Percentiles rank a stretch among this genome's conserved stretches.
phyloP scores from a whole-genome alignment of 2,888 invertebrate species.

The Drosophila ustulata region DNA sequence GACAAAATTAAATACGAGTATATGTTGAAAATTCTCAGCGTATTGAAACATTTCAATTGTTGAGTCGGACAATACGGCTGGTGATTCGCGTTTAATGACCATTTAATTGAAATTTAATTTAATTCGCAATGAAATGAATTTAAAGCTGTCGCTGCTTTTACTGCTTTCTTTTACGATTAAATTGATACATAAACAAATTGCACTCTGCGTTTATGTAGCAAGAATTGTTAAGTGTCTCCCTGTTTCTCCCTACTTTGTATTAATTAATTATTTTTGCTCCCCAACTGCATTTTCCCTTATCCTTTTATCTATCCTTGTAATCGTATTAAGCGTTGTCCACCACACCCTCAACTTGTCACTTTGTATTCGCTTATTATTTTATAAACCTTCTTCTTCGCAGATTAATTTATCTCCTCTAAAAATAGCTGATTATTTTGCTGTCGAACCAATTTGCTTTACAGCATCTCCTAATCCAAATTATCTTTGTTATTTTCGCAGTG shows the following conservation, averaged over 20 bases:
- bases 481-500: background rate
- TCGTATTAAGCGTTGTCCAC: no score
- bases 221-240: no score
- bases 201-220: background rate
- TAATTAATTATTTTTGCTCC: background rate
- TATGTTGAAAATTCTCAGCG: background rate
- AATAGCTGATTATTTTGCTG: background rate
- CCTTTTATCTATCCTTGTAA: background rate
- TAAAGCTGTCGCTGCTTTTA: background rate
- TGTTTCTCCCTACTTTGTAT: background rate
- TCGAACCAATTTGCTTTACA: no score
- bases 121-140: background rate
- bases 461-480: background rate
- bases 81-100: slow-evolving; percentile 32
- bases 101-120: slow-evolving; percentile 25
- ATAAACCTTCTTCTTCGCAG: background rate
- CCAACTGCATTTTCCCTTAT: background rate
- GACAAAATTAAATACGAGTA: background rate
- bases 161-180: background rate
- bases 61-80: slow-evolving; percentile 16
- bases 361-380: background rate
- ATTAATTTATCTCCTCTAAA: background rate
- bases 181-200: background rate
- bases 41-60: slow-evolving; percentile 13
- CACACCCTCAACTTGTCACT: background rate